Evolutionary conservation across 2,888 invertebrate genomes (phyloP), one percentile per base, ranked within the genome.

Genomic region (Dynastes maya): DNA sequence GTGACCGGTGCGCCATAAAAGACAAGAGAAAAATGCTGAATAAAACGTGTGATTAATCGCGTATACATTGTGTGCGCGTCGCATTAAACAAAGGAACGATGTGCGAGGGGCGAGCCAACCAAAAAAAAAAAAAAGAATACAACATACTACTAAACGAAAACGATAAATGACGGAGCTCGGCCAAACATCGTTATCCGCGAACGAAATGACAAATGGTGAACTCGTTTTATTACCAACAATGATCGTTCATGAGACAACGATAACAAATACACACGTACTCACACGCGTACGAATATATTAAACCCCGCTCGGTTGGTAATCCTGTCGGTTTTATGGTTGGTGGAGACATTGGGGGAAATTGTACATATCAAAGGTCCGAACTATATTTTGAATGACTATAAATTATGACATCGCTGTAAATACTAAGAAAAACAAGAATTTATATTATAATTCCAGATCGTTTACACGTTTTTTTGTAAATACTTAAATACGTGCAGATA

Each of bases 291-390:
- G 32, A 37, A 37, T 37, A 45, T 11, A 11, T 45, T 45, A 45
- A 45, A 45, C 45, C 11, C 32, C 63, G 22, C n/a, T 16, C 68
- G 78, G 76, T 65, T 37, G 76, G 65, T 64, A 51, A 76, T 67
- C 27, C 65, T 16, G 55, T 58, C n/a, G 22, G 55, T 58, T 58
- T 58, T 58, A 53, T 40, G 63, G 13, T 37, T 32, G 11, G 51
- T 16, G 16, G 68, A 68, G 29, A 37, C 16, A 74, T 76, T 76
- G 75, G 64, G 22, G 80, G 80, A 79, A 77, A 75, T 71, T 81
- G 81, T 81, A 81, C 81, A 81, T 81, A 81, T 81, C 81, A 81
- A 58, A 76, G 76, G 70, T 79, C 80, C 80, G 80, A 80, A 79
- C 80, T 78, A 79, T 79, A 78, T 78, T 76, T 32, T 51, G 68